Percentiles rank a stretch among this genome's conserved stretches.
Evolutionary conservation across 2,113 vertebrate genomes (phyloP).

Genomic region (Cyanoderma ruficeps): DNA sequence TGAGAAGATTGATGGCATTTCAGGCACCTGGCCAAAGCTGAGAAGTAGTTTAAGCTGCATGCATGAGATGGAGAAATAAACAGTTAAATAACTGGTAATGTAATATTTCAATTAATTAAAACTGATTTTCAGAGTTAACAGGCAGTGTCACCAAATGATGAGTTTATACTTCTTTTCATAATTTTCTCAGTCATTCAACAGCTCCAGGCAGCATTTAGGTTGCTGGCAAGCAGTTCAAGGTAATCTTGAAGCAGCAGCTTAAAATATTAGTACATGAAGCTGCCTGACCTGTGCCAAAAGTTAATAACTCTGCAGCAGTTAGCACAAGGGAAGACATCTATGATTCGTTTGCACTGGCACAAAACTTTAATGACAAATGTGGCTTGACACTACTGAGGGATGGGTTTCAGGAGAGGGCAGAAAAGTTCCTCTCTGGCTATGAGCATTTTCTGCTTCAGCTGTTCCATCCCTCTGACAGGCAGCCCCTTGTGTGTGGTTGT

Average conservation of each 20-base stretch:
- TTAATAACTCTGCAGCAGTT: neutral
- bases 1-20: neutral
- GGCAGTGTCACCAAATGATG: neutral
- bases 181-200: neutral
- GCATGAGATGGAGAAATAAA: neutral
- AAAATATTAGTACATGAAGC: neutral
- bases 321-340: neutral
- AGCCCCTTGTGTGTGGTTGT: neutral
- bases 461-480: neutral
- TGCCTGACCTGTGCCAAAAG: neutral
- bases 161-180: neutral
- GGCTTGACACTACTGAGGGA: neutral
- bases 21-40: neutral
- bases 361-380: neutral
- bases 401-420: neutral
- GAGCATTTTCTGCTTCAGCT: neutral
- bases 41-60: neutral
- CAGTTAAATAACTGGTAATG: neutral
- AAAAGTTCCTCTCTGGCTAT: neutral
- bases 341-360: neutral
- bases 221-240: neutral
- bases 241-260: neutral
- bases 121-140: neutral
- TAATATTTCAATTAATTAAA: neutral
- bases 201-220: neutral